phyloP scores from a whole-genome alignment of 2,888 invertebrate genomes.

The Orchestes rusci region DNA sequence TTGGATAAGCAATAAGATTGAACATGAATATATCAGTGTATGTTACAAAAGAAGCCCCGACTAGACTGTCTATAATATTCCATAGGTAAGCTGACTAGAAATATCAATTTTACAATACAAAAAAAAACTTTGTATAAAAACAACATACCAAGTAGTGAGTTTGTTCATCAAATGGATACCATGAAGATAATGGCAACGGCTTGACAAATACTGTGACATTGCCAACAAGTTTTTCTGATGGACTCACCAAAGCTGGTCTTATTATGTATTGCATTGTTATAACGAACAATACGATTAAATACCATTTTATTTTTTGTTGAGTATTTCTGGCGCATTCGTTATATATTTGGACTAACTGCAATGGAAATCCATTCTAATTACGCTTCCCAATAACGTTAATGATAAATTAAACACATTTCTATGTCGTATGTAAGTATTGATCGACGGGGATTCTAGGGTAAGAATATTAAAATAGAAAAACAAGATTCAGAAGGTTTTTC shows the following conservation, averaged over 20 bases:
- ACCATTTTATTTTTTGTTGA: constrained; percentile 17
- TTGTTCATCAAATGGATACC: constrained; percentile 29
- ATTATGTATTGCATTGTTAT: constrained; percentile 25
- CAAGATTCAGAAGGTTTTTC: too few relatives aligned
- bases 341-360: too few relatives aligned
- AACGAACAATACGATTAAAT: constrained; percentile 20
- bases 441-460: too few relatives aligned
- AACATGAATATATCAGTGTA: constrained; percentile 28
- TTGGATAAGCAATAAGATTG: constrained; percentile 27
- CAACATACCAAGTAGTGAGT: constrained; percentile 19
- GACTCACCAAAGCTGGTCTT: constrained; percentile 19
- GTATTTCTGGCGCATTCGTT: constrained; percentile 20
- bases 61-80: constrained; percentile 24
- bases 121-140: too few relatives aligned
- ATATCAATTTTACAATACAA: too few relatives aligned
- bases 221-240: constrained; percentile 14
- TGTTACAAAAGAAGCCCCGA: constrained; percentile 28
- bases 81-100: constrained; percentile 24
- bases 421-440: too few relatives aligned
- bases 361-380: too few relatives aligned
- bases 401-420: too few relatives aligned
- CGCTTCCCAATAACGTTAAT: too few relatives aligned
- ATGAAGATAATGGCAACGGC: constrained; percentile 26
- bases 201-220: constrained; percentile 16
- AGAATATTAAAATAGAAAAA: too few relatives aligned